A percentile compares a stretch with the other conserved stretches of the same genome.
Evolutionary conservation across 2,888 invertebrate species (phyloP).

Genomic region (Herminia tarsipennalis): DNA sequence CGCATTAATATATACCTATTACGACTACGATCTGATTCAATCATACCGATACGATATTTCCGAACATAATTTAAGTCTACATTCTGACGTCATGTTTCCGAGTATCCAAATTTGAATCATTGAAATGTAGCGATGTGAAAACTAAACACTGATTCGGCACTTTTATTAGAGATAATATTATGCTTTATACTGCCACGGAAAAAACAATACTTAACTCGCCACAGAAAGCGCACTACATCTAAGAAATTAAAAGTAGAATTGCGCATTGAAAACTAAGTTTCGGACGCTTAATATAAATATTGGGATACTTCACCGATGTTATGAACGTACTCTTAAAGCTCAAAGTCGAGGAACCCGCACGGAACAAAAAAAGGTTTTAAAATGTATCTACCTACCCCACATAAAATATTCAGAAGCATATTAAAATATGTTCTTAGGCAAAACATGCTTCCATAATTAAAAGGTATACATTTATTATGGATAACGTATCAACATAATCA

Average conservation of each 20-base stretch:
- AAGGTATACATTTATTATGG: too few species aligned
- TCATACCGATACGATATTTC: slow-evolving; percentile 51
- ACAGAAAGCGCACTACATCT: slow-evolving; percentile 40
- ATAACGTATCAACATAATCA: slow-evolving; percentile 3
- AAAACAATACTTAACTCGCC: slow-evolving; percentile 45
- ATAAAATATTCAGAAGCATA: too few species aligned
- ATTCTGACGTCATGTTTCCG: slow-evolving; percentile 30
- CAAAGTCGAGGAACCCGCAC: slow-evolving; percentile 14
- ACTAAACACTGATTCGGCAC: slow-evolving; percentile 46
- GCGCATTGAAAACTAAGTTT: slow-evolving; percentile 29
- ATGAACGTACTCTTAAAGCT: slow-evolving; percentile 21
- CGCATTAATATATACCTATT: slow-evolving; percentile 53
- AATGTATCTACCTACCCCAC: too few species aligned
- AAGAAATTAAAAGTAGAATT: slow-evolving; percentile 42
- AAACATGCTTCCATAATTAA: too few species aligned
- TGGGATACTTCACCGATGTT: slow-evolving; percentile 9
- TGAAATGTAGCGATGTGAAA: slow-evolving; percentile 39
- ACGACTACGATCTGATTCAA: slow-evolving; percentile 57
- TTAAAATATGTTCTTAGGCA: too few species aligned
- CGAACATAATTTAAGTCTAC: slow-evolving; percentile 27
- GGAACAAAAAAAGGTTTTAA: slow-evolving; percentile 18
- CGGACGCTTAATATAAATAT: slow-evolving; percentile 26
- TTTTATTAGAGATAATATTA: slow-evolving; percentile 48
- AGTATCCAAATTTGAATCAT: slow-evolving; percentile 41
- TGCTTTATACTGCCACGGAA: slow-evolving; percentile 51